Percentiles rank a stretch among this genome's conserved stretches.
phyloP scores from a whole-genome alignment of 2,888 invertebrate species.

The Athripsodes cinereus region DNA sequence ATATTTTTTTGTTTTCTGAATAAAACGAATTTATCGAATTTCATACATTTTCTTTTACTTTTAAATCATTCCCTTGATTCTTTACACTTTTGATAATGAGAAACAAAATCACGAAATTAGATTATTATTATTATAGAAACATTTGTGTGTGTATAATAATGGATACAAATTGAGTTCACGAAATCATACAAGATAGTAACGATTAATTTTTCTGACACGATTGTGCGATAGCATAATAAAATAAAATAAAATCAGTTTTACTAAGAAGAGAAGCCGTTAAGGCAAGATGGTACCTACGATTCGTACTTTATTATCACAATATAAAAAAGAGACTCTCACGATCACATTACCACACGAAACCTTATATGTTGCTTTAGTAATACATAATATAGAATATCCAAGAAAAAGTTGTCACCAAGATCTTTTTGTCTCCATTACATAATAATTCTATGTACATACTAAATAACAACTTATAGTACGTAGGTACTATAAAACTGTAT shows the following conservation, averaged over 20 bases:
- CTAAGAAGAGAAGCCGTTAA: constrained; percentile 18
- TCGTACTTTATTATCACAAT: neutral
- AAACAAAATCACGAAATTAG: too few species aligned
- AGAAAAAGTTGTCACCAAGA: constrained; percentile 19
- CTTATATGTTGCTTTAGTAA: constrained; percentile 16
- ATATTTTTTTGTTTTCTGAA: constrained; percentile 26
- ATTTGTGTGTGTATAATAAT: too few species aligned
- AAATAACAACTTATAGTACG: too few species aligned
- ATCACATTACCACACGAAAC: constrained; percentile 18
- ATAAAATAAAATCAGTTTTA: neutral
- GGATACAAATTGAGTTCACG: too few species aligned
- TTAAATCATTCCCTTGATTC: neutral
- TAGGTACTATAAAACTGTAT: too few species aligned
- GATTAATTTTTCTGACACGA: constrained; percentile 14
- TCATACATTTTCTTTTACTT: constrained; percentile 14
- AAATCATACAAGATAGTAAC: neutral
- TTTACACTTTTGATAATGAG: neutral
- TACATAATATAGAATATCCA: constrained; percentile 9
- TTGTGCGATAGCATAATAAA: neutral
- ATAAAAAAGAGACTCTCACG: neutral
- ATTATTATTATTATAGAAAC: too few species aligned
- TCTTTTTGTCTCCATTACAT: constrained; percentile 11
- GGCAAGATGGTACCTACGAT: neutral
- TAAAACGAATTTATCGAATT: constrained; percentile 27
- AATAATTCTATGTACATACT: too few species aligned